Conservation (phyloP, 2,113 vertebrate genomes). For the Xenotilapia caudafasciata region DNA sequence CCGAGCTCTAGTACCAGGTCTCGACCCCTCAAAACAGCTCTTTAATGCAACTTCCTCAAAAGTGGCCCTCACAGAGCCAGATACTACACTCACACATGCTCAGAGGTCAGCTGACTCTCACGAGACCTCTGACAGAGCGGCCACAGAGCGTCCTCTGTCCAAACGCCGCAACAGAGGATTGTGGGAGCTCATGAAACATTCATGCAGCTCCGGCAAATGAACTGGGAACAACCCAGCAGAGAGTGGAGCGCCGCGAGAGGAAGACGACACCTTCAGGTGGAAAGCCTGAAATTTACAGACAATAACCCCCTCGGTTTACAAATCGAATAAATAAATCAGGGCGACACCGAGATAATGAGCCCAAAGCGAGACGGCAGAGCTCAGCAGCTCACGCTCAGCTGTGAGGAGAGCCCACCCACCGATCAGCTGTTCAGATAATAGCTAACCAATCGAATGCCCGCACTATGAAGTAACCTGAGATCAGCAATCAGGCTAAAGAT, state of each 20-base stretch:
- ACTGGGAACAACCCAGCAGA: not conserved
- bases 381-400: not conserved
- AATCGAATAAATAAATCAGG: not conserved
- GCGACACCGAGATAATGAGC: not conserved
- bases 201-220: not conserved
- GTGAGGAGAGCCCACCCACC: fast-evolving
- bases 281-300: not conserved
- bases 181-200: conserved; percentile 16
- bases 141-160: not conserved
- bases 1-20: not conserved
- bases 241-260: fast-evolving
- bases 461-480: not conserved
- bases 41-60: not conserved
- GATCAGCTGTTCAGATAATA: fast-evolving
- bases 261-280: not conserved
- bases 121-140: not conserved
- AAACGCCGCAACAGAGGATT: not conserved
- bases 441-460: not conserved
- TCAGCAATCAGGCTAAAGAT: not conserved
- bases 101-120: not conserved
- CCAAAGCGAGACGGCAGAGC: not conserved
- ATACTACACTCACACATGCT: not conserved
- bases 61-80: not conserved
- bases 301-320: not conserved
- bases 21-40: not conserved